Conservation (phyloP, 2,888 invertebrate genomes). For the Cheilosia urbana region DNA sequence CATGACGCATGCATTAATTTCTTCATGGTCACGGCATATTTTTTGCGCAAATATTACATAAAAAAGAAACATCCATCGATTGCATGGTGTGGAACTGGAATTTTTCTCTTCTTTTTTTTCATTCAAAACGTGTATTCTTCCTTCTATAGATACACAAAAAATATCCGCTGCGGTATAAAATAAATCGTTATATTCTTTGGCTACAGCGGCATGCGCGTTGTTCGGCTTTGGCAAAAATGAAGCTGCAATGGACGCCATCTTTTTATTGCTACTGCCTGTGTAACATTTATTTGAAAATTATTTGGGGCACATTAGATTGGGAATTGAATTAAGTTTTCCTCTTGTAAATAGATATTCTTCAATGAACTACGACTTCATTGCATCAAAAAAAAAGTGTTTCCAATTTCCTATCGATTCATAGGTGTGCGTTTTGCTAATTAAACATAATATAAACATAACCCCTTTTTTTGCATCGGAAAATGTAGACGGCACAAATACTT, state of each 20-base stretch:
- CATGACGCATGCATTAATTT: conserved; percentile 70
- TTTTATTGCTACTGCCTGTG: not conserved
- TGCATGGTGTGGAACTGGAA: conserved; percentile 57
- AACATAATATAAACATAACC: too few relatives aligned
- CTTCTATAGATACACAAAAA: not conserved
- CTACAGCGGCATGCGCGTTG: conserved; percentile 28
- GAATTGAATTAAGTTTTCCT: not conserved
- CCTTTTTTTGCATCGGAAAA: too few relatives aligned
- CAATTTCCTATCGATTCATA: too few relatives aligned
- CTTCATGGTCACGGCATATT: conserved; percentile 64
- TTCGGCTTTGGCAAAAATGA: conserved; percentile 28
- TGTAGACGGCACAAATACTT: too few relatives aligned
- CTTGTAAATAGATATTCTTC: not conserved
- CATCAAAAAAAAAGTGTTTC: too few relatives aligned
- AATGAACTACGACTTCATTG: not conserved
- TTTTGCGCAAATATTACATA: conserved; percentile 60
- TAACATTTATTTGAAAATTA: not conserved
- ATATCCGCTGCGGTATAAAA: not conserved
- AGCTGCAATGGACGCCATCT: conserved; percentile 16
- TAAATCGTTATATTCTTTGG: conserved; percentile 13
- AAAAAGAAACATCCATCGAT: conserved; percentile 38
- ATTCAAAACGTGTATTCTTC: conserved; percentile 6
- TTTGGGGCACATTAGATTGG: not conserved
- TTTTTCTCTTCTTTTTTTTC: conserved; percentile 3
- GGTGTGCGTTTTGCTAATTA: too few relatives aligned